Evolutionary conservation across 2,888 invertebrate genomes (phyloP).

Genomic region (Diadromus collaris): DNA sequence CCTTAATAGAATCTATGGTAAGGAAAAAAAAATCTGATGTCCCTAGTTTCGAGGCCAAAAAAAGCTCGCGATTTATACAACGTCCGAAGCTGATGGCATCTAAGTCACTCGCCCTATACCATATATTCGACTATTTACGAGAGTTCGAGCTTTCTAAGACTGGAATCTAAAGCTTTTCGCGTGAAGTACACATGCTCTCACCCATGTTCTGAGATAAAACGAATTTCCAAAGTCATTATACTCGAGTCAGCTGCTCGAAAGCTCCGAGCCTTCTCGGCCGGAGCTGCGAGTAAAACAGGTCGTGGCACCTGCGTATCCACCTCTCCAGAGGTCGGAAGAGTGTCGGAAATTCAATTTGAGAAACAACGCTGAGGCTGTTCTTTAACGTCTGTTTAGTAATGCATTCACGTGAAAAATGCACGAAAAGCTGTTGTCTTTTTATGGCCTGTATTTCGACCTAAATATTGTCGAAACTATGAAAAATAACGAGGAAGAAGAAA

Average conservation of each 20-base stretch:
- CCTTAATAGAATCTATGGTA: background rate
- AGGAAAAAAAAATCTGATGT: background rate
- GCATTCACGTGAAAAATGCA: background rate
- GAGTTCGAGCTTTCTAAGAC: constrained; percentile 11
- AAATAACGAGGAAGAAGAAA: constrained; percentile 2
- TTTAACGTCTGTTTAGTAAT: background rate
- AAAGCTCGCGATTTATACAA: background rate
- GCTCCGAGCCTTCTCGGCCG: constrained; percentile 7
- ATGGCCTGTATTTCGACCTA: background rate
- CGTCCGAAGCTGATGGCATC: background rate
- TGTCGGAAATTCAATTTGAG: constrained; percentile 26
- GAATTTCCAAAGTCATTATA: constrained; percentile 44
- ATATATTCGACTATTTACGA: constrained; percentile 15
- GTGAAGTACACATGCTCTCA: constrained; percentile 12
- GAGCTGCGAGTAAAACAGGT: constrained; percentile 30
- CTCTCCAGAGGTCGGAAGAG: constrained; percentile 6
- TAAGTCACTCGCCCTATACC: background rate
- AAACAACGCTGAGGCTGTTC: background rate
- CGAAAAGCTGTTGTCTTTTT: constrained; percentile 4
- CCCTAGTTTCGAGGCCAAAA: background rate
- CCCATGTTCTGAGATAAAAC: constrained; percentile 18
- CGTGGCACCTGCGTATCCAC: constrained; percentile 6
- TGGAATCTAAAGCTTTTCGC: background rate
- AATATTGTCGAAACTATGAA: background rate
- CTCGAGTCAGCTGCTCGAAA: constrained; percentile 4